A percentile compares a stretch with the other conserved stretches of the same genome.
These are phyloP conservation scores for Chrysolina oricalcia DNA, from an alignment of 2,888 invertebrate genomes.

Conservation along the genomic window DNA sequence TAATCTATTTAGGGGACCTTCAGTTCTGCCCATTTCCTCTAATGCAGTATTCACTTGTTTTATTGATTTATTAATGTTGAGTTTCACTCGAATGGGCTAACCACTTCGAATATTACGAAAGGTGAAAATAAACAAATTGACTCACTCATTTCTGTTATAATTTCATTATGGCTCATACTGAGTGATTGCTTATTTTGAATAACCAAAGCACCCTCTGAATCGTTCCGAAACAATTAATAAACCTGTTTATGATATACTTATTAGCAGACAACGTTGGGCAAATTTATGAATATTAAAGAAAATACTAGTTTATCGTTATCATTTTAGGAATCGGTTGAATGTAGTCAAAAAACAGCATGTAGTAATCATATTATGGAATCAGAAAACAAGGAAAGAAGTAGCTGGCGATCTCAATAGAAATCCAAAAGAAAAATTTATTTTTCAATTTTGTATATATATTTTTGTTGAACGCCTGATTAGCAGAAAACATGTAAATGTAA, in stretches of 20 bases:
- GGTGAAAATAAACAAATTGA: constrained; percentile 24
- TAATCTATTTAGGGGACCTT: constrained; percentile 18
- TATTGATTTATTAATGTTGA: constrained; percentile 44
- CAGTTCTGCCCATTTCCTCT: constrained; percentile 13
- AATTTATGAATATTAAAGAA: no score
- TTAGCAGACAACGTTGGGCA: not conserved
- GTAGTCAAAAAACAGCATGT: no score
- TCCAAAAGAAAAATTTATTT: no score
- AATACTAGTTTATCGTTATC: no score
- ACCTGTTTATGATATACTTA: not conserved
- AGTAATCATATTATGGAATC: no score
- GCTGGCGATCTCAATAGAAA: no score
- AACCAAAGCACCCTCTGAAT: not conserved
- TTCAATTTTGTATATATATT: no score
- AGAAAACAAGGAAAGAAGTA: no score
- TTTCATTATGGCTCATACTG: not conserved
- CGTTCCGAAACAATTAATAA: not conserved
- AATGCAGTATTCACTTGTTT: constrained; percentile 35
- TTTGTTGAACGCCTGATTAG: no score
- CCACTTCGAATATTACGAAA: constrained; percentile 34
- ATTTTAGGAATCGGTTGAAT: no score
- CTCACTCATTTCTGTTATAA: not conserved
- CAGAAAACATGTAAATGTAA: no score
- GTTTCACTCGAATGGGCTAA: constrained; percentile 36
- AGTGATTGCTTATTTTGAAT: constrained; percentile 11